Conservation (phyloP, 1,140 invertebrate species). For the Mylabris phalerata region DNA sequence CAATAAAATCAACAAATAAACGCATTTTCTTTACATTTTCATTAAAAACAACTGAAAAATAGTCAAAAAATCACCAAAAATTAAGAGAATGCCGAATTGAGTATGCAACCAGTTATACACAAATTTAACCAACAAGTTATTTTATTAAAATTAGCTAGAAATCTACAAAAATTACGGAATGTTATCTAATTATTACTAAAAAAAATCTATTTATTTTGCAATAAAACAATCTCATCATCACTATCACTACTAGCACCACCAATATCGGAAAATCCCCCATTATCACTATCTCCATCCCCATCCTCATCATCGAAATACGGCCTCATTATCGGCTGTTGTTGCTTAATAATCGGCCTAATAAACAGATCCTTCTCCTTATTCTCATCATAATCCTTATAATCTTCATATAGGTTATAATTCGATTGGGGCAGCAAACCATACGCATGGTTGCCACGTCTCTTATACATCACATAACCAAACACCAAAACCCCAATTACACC, state of each 20-base stretch:
- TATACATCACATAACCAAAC: conserved; percentile 43
- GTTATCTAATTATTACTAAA: no score
- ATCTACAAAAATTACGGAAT: no score
- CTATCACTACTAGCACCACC: conserved; percentile 7
- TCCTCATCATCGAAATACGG: conserved; percentile 38
- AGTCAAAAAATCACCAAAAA: no score
- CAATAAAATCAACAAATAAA: no score
- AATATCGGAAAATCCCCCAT: conserved; percentile 11
- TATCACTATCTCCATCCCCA: conserved; percentile 12
- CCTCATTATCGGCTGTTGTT: conserved; percentile 33
- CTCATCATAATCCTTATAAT: conserved; percentile 45
- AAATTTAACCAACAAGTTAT: no score
- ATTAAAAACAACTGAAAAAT: no score
- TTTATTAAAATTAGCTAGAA: no score
- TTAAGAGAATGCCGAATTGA: no score
- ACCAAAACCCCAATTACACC: conserved; percentile 40
- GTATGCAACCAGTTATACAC: no score
- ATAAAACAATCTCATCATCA: conserved; percentile 30
- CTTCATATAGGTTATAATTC: conserved; percentile 23
- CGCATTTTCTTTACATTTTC: no score
- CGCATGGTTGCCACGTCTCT: conserved; percentile 35
- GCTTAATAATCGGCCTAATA: conserved; percentile 45
- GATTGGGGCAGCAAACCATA: conserved; percentile 40
- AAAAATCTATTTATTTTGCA: not conserved
- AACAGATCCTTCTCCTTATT: conserved; percentile 58